These are phyloP conservation scores for Amblyornis subalaris DNA, from an alignment of 2,113 vertebrate species.

Conservation along the genomic window DNA sequence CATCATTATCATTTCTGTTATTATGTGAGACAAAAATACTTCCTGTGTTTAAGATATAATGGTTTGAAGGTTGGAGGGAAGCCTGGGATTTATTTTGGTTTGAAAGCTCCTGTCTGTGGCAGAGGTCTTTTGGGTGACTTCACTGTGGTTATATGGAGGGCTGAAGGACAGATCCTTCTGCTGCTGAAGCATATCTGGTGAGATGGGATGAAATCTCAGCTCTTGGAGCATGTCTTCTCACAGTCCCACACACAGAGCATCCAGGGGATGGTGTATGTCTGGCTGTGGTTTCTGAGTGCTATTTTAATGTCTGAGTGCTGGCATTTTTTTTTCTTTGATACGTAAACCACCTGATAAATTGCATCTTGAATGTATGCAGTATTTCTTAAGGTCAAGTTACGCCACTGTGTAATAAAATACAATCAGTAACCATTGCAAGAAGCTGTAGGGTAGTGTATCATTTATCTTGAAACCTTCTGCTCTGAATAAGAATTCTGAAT, in stretches of 20 bases:
- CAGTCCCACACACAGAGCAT: not conserved
- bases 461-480: constrained; percentile 39
- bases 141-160: not conserved
- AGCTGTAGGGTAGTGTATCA: not conserved
- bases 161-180: not conserved
- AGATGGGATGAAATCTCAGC: not conserved
- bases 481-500: constrained; percentile 40
- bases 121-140: not conserved
- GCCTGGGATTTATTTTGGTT: not conserved
- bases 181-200: not conserved
- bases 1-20: constrained; percentile 28
- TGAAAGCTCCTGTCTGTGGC: not conserved
- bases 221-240: not conserved
- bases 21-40: constrained; percentile 32
- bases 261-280: not conserved
- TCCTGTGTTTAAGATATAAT: constrained; percentile 40
- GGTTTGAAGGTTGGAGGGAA: not conserved
- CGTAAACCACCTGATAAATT: constrained; percentile 21
- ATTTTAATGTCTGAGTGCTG: not conserved
- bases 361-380: not conserved
- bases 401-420: constrained; percentile 16
- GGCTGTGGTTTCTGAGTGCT: not conserved
- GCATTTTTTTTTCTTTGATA: not conserved
- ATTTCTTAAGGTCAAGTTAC: constrained; percentile 52
- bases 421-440: constrained; percentile 15